phyloP scores from a whole-genome alignment of 2,797 vertebrate genomes.

The Cuniculus paca region DNA sequence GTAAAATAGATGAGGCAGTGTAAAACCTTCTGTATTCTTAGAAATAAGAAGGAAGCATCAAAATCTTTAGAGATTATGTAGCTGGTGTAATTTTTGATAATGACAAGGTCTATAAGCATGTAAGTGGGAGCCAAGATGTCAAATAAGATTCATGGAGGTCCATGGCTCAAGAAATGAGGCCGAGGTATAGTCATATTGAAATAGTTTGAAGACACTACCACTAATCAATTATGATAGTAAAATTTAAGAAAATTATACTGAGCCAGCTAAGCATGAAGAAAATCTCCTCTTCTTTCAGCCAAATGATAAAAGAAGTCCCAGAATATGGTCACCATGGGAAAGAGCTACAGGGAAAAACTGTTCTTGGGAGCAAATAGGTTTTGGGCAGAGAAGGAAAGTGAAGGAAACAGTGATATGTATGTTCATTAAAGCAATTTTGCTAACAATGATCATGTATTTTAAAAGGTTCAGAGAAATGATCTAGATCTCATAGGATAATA shows the following conservation, averaged over 20 bases:
- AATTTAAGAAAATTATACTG: neutral
- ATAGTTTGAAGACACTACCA: neutral
- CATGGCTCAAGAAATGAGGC: neutral
- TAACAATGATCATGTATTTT: neutral
- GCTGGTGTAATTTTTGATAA: neutral
- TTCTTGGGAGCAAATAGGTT: neutral
- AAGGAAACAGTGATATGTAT: neutral
- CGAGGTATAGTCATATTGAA: neutral
- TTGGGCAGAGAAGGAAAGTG: neutral
- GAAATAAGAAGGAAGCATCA: neutral
- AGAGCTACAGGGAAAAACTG: too few relatives aligned
- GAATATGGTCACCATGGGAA: neutral
- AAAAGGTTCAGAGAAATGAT: neutral
- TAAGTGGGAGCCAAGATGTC: neutral
- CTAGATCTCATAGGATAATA: neutral
- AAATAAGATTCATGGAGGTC: neutral
- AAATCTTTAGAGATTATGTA: neutral
- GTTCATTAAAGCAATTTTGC: neutral
- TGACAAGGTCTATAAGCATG: neutral
- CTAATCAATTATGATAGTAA: neutral
- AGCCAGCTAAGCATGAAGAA: neutral
- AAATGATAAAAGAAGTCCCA: neutral
- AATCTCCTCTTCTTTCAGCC: neutral
- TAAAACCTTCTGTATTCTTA: neutral
- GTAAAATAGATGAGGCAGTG: neutral